Evolutionary conservation across 2,113 vertebrate genomes (phyloP).

Genomic region (Candoia aspera): DNA sequence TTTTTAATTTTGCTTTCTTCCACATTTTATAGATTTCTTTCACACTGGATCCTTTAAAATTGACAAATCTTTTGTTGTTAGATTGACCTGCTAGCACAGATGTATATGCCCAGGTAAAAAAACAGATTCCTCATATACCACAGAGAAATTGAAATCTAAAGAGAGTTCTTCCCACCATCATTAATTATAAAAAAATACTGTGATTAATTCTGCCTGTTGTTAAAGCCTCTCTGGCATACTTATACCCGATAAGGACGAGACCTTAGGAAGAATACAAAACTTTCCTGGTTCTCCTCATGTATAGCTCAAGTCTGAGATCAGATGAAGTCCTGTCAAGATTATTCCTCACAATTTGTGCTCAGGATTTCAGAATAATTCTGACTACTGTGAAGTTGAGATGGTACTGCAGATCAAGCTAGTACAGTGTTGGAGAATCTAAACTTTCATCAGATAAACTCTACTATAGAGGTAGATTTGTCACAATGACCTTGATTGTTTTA

Average conservation of each 20-base stretch:
- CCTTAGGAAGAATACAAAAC: background rate
- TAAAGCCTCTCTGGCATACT: background rate
- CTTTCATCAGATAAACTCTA: background rate
- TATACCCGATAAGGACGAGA: background rate
- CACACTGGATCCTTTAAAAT: too few species aligned
- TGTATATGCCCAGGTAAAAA: background rate
- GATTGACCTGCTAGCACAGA: background rate
- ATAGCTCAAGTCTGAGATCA: too few species aligned
- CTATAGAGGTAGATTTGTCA: background rate
- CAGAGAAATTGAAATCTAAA: too few species aligned
- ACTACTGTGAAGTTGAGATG: background rate
- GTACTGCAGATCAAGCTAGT: background rate
- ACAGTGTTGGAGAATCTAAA: background rate
- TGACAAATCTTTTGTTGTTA: background rate
- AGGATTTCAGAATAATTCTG: background rate
- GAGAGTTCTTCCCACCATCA: background rate
- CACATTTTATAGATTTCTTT: too few species aligned
- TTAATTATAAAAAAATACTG: background rate
- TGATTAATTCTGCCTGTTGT: background rate
- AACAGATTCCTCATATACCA: background rate
- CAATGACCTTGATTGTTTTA: background rate
- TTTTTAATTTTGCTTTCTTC: too few species aligned
- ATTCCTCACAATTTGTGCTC: background rate
- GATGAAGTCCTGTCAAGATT: background rate
- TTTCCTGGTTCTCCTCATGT: background rate